Evolutionary conservation across 2,888 invertebrate genomes (phyloP).

Genomic region (Callinectes sapidus): DNA sequence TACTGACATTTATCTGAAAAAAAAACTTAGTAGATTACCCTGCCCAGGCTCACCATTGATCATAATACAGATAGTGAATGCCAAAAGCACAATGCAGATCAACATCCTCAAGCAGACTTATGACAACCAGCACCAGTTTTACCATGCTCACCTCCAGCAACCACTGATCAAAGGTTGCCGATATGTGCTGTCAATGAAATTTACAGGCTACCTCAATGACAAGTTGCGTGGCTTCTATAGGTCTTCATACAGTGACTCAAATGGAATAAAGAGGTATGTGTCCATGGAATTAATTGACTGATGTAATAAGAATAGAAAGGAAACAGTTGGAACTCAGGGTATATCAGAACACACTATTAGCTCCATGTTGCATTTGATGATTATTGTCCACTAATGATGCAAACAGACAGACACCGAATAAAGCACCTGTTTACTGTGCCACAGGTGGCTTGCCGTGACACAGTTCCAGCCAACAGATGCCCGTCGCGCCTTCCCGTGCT

Average conservation of each 20-base stretch:
- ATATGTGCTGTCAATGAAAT: slow-evolving; percentile 83
- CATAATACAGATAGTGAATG: slow-evolving; percentile 5
- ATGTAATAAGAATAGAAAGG: background rate
- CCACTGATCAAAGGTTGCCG: slow-evolving; percentile 80
- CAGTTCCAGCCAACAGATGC: slow-evolving; percentile 76
- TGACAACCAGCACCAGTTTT: slow-evolving; percentile 80
- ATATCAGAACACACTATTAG: too few relatives aligned
- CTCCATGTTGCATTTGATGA: too few relatives aligned
- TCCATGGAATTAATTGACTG: background rate
- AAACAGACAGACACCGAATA: background rate
- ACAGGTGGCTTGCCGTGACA: slow-evolving; percentile 76
- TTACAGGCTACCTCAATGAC: slow-evolving; percentile 84
- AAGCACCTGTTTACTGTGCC: slow-evolving; percentile 6
- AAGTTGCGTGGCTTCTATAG: slow-evolving; percentile 88
- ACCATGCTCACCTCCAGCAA: slow-evolving; percentile 81
- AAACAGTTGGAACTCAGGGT: too few relatives aligned
- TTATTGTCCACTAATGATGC: too few relatives aligned
- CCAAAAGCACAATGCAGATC: background rate
- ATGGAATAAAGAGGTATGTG: slow-evolving; percentile 50
- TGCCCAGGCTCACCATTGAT: too few relatives aligned
- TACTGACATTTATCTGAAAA: too few relatives aligned
- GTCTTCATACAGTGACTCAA: slow-evolving; percentile 83
- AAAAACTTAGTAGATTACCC: too few relatives aligned
- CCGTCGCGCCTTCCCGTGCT: slow-evolving; percentile 86
- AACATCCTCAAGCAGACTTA: slow-evolving; percentile 40